Percentiles rank a stretch among this genome's conserved stretches.
These are phyloP conservation scores for Aramus guarauna DNA, from an alignment of 2,113 vertebrate species.

Conservation along the genomic window DNA sequence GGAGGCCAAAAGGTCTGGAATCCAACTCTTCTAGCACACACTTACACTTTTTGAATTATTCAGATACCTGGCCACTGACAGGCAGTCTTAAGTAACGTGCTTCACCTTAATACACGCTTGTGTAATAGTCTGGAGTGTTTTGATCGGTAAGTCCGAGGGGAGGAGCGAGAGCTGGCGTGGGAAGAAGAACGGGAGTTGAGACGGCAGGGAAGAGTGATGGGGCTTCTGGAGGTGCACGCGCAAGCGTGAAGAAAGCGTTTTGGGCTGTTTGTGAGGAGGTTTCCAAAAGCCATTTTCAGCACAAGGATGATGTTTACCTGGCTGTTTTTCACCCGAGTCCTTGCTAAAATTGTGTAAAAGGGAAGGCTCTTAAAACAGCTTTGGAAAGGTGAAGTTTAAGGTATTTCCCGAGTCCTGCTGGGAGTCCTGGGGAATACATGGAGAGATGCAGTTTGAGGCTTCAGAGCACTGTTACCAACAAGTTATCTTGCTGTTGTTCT, in stretches of 20 bases:
- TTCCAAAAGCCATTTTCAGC: not conserved
- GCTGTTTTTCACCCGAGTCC: not conserved
- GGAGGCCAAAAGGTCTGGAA: not conserved
- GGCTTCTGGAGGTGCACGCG: not conserved
- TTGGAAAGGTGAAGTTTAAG: not conserved
- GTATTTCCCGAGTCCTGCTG: not conserved
- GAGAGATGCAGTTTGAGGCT: not conserved
- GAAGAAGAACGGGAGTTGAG: not conserved
- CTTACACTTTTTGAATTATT: not conserved
- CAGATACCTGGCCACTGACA: not conserved
- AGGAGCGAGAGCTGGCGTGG: accelerated
- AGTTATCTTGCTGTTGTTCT: not conserved
- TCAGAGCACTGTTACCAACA: not conserved
- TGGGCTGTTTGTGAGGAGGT: not conserved
- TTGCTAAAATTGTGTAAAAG: not conserved
- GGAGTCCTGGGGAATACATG: accelerated
- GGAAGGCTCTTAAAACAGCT: not conserved
- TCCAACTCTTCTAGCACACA: not conserved
- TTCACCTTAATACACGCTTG: not conserved
- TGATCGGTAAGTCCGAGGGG: not conserved
- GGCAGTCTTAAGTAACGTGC: not conserved
- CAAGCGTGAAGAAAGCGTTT: not conserved
- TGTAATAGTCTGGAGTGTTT: not conserved
- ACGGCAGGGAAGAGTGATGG: not conserved
- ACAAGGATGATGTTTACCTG: not conserved